Conservation (phyloP, 2,113 vertebrate genomes). For the Stictonetta naevosa region DNA sequence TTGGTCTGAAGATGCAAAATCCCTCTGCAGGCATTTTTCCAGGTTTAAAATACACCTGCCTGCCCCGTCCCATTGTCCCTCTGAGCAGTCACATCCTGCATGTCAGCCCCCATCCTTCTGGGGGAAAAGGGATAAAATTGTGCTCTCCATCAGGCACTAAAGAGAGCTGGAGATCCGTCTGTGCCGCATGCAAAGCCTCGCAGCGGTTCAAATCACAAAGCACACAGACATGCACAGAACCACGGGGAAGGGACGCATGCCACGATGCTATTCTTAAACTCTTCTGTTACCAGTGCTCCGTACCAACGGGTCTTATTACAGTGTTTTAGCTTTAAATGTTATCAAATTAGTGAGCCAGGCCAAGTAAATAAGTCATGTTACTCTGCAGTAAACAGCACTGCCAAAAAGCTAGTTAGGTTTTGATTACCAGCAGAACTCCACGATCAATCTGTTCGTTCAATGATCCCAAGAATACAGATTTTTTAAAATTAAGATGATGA, state of each 20-base stretch:
- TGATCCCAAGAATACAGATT: slow-evolving; percentile 59
- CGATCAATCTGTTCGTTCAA: slow-evolving; percentile 68
- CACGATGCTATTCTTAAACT: not conserved
- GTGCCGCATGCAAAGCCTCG: not conserved
- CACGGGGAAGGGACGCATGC: not conserved
- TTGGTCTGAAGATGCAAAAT: not conserved
- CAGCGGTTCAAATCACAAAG: not conserved
- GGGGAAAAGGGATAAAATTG: not conserved
- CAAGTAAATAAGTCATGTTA: slow-evolving; percentile 65
- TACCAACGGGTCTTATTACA: slow-evolving; percentile 23
- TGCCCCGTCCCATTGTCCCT: not conserved
- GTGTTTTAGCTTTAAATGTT: slow-evolving; percentile 53
- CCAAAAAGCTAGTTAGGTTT: slow-evolving; percentile 72
- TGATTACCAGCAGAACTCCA: slow-evolving; percentile 66
- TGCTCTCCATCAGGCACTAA: not conserved
- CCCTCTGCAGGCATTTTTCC: not conserved
- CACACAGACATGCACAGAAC: not conserved
- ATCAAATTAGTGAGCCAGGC: slow-evolving; percentile 61
- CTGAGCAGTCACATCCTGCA: not conserved
- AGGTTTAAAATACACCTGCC: not conserved
- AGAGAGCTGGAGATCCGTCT: not conserved
- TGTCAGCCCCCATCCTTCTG: not conserved
- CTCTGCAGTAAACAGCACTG: slow-evolving; percentile 58
- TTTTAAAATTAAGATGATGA: slow-evolving; percentile 66
- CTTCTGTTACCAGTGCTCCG: slow-evolving; percentile 1